phyloP scores from a whole-genome alignment of 2,888 invertebrate genomes.

The Corbicula japonica region DNA sequence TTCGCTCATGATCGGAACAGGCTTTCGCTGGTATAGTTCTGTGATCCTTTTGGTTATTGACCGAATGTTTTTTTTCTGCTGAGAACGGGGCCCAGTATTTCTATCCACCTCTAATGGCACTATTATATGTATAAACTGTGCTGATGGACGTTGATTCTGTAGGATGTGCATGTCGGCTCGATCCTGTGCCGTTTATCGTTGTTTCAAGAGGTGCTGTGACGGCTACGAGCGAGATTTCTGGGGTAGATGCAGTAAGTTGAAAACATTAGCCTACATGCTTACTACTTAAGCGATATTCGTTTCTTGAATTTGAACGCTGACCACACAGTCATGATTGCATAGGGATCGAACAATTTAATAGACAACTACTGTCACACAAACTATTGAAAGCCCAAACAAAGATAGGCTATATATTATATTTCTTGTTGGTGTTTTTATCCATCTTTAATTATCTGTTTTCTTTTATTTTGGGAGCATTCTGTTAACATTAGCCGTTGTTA shows the following conservation, averaged over 20 bases:
- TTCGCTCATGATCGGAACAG: not conserved
- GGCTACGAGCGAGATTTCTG: conserved; percentile 18
- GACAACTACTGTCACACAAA: too few species aligned
- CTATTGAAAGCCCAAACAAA: too few species aligned
- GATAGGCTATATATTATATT: not conserved
- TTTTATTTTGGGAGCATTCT: too few species aligned
- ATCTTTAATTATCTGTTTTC: too few species aligned
- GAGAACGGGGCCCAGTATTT: not conserved
- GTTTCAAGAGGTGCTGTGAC: conserved; percentile 24
- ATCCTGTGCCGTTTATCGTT: conserved; percentile 16
- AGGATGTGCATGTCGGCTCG: not conserved
- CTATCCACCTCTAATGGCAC: not conserved
- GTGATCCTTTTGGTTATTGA: not conserved
- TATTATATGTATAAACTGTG: not conserved
- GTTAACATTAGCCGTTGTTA: too few species aligned
- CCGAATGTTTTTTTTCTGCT: not conserved
- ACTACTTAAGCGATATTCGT: too few species aligned
- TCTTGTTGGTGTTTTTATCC: not conserved
- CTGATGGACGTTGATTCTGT: not conserved
- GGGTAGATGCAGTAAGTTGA: conserved; percentile 20
- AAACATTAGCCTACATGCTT: too few species aligned
- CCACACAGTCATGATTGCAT: too few species aligned
- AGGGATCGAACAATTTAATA: too few species aligned
- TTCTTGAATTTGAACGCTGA: not conserved
- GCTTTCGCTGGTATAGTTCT: not conserved